A percentile compares a stretch with the other conserved stretches of the same genome.
These are phyloP conservation scores for Leptobrachium ailaonicum DNA, from an alignment of 2,113 vertebrate species.

Conservation along the genomic window DNA sequence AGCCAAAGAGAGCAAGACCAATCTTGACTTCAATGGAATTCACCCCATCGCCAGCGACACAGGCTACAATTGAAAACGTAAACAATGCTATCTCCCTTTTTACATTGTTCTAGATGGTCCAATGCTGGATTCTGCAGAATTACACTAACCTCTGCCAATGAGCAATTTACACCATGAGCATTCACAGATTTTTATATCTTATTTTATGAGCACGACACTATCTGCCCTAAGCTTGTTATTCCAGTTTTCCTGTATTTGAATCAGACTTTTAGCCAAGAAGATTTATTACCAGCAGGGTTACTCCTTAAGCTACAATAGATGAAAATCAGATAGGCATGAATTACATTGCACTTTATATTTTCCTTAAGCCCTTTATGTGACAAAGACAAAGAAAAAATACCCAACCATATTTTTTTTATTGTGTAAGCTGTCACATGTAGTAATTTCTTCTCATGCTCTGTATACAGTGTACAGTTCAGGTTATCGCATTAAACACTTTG, in stretches of 20 bases:
- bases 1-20: too few relatives aligned
- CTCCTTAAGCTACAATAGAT: conserved; percentile 41
- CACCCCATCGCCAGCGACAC: too few relatives aligned
- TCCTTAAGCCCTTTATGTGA: conserved; percentile 5
- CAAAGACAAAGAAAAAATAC: too few relatives aligned
- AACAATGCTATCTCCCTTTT: not conserved
- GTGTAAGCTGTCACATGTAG: too few relatives aligned
- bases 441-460: too few relatives aligned
- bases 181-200: conserved; percentile 24
- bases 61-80: not conserved
- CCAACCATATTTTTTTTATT: too few relatives aligned
- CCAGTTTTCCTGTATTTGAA: conserved; percentile 32
- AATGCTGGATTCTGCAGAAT: not conserved
- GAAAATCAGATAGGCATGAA: conserved; percentile 35
- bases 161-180: not conserved
- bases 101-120: not conserved
- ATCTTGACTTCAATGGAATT: too few relatives aligned
- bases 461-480: too few relatives aligned
- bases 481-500: too few relatives aligned
- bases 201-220: conserved; percentile 29
- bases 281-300: conserved; percentile 32
- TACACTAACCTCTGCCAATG: not conserved
- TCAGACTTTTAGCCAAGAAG: conserved; percentile 41
- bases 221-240: conserved; percentile 42
- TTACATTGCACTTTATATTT: conserved; percentile 20